Conservation (phyloP, 2,888 invertebrate genomes). For the Labia minor region DNA sequence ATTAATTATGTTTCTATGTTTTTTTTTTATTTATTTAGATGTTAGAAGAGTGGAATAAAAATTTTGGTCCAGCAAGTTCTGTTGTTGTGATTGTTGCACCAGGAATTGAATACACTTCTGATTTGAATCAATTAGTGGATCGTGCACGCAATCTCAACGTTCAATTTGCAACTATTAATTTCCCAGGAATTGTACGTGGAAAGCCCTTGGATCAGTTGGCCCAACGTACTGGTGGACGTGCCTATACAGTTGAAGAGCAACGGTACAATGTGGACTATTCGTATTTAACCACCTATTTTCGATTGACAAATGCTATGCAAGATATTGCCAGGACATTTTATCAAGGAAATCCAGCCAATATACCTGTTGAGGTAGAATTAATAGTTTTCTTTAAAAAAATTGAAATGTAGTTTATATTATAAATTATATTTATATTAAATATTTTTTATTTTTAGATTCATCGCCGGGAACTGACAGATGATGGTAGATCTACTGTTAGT, state of each 20-base stretch:
- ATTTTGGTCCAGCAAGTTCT: conserved; percentile 41
- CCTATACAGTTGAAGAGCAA: conserved; percentile 43
- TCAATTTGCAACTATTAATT: conserved; percentile 44
- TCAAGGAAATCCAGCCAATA: conserved; percentile 37
- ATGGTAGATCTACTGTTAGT: conserved; percentile 40
- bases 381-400: neutral
- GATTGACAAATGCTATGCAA: conserved; percentile 40
- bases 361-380: conserved; percentile 38
- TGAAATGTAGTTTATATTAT: neutral
- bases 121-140: conserved; percentile 37
- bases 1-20: neutral
- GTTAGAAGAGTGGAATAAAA: conserved; percentile 37
- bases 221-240: conserved; percentile 37
- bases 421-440: too few relatives aligned
- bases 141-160: conserved; percentile 39
- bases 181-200: conserved; percentile 39
- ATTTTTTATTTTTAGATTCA: conserved; percentile 36
- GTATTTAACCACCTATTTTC: conserved; percentile 44
- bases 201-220: conserved; percentile 40
- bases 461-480: conserved; percentile 40
- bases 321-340: conserved; percentile 40
- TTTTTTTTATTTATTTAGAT: conserved; percentile 32
- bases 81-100: conserved; percentile 46
- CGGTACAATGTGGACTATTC: conserved; percentile 43
- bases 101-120: conserved; percentile 39